Evolutionary conservation across 2,888 invertebrate genomes (phyloP).

Genomic region (Andrena trimmerana): DNA sequence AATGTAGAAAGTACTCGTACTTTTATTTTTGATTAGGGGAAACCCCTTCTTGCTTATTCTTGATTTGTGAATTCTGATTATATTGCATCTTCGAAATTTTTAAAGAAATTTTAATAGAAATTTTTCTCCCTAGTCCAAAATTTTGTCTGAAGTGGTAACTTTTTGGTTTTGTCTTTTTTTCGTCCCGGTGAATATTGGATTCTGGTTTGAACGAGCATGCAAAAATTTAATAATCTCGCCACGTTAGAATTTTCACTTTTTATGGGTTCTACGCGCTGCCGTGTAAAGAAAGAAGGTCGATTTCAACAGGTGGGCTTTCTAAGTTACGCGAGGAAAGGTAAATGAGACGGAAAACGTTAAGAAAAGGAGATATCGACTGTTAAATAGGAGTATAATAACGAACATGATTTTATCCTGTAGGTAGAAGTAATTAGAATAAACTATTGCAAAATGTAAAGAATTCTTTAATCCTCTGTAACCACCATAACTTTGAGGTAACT

Average conservation of each 20-base stretch:
- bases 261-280: conserved; percentile 37
- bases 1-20: no score
- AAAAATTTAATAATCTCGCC: conserved; percentile 15
- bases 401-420: not conserved
- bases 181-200: conserved; percentile 7
- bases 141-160: not conserved
- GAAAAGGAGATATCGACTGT: conserved; percentile 14
- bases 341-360: conserved; percentile 43
- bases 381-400: not conserved
- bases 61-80: no score
- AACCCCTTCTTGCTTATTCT: no score
- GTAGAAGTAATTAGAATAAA: not conserved
- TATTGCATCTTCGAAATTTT: no score
- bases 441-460: not conserved
- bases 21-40: no score
- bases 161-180: conserved; percentile 13
- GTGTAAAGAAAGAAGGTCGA: conserved; percentile 35
- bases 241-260: conserved; percentile 50
- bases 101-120: no score
- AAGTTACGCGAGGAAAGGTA: conserved; percentile 32
- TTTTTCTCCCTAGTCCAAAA: not conserved
- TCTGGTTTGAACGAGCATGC: conserved; percentile 19
- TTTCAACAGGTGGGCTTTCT: conserved; percentile 64
- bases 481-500: no score
- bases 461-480: no score